Evolutionary conservation across 2,888 invertebrate genomes (phyloP), one percentile per base, ranked within the genome.

Genomic region (Arctia plantaginis): DNA sequence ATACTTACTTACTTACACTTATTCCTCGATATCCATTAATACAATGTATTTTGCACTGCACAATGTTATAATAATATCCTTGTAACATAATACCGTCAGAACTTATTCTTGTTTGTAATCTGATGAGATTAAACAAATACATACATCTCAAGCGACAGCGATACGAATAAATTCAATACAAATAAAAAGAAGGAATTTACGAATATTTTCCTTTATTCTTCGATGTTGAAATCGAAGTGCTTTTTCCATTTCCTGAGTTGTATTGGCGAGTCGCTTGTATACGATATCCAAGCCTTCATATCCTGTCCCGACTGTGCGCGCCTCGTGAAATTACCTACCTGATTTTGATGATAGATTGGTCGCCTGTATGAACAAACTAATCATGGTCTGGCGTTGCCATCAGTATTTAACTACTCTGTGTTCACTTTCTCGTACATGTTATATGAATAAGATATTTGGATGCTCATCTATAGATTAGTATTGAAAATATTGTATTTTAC

Each of bases 211-310:
- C 67, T 71, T 78, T 70, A 80, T 79, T 83, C 80, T 80, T 82
- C 77, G 71, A 70, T 74, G 78, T 78, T 80, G 78, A 81, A 79
- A 84, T 80, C 78, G 81, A 82, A 83, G 77, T 75, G 83, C 82
- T 82, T 82, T 87, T 86, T 85, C 84, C 83, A 88, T 88, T 88
- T 86, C 86, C 86, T 81, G 81, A 69, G 72, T 62, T 73, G 77
- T 77, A 66, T 71, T 75, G 69, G 62, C 23, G 75, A 78, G 51
- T 72, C 68, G 70, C 72, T 72, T 72, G 76, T 73, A 75, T 75
- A 74, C 73, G 69, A 72, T 75, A 77, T 76, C 76, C 74, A 72
- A 76, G 81, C 74, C 72, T 83, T 84, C 82, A 85, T 84, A 85
- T 85, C 83, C 84, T 82, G 68, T 64, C 72, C 65, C 66, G 77